Evolutionary conservation across 2,113 vertebrate species (phyloP), one percentile per base, ranked within the genome.

Genomic region (Archilochus colubris): DNA sequence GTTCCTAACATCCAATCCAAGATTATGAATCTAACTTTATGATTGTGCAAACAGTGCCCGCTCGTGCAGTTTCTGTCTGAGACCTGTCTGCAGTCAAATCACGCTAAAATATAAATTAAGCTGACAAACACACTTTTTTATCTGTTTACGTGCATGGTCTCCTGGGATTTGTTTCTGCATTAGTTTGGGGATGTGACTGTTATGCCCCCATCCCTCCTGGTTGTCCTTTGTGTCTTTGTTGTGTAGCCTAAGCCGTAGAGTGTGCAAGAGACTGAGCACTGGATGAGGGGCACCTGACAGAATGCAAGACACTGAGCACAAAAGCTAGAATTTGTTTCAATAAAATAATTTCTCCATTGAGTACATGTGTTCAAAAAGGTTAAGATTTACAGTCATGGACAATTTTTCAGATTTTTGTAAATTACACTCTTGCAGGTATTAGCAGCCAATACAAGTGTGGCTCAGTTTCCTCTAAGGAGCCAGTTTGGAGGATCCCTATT

Each of bases 201-300:
- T 51, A 51, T 43, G 54, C 40, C 31, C 14, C 14, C 14, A 0
- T 48, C 62, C 30, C n/a, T 92, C 9, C 0, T 19, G 55, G 40
- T 22, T 82, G n/a, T 72, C 48, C 58, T 76, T 0, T 10, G 2
- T 6, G 14, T 63, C 30, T 72, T 44, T 23, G 33, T 55, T 27
- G 23, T 25, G 17, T 10, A 59, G 72, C 17, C 68, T 23, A 23
- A 89, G 46, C n/a, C 64, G 69, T 21, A 31, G 21, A 38, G 27
- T 1, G 4, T 40, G 10, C 8, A 4, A 20, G 18, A 36, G 61
- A 73, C 38, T 10, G 46, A 64, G 53, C 1, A 0, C 10, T 58
- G 38, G 13, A 5, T 25, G 16, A 64, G 40, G 63, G 36, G 19
- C 72, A 57, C 33, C 33, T 33, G 33, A 21, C 51, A 50, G 63